Conservation (phyloP, 2,888 invertebrate species). For the Protonemura montana region DNA sequence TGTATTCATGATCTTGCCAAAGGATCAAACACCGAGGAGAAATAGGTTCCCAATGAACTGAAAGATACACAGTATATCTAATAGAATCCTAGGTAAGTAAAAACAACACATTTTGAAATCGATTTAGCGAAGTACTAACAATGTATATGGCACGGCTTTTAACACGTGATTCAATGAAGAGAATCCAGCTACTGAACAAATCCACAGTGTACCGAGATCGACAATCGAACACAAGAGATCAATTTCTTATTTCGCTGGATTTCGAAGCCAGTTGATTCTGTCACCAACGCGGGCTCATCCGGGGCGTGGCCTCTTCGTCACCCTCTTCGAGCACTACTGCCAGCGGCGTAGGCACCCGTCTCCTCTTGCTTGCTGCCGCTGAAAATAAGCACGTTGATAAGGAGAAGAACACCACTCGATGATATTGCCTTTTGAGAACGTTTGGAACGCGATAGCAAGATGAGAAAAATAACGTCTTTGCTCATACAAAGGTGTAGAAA, state of each 20-base stretch:
- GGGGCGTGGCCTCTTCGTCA: background rate
- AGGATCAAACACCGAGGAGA: background rate
- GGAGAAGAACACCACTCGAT: background rate
- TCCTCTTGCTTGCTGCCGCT: background rate
- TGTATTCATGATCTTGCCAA: background rate
- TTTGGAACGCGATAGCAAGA: background rate
- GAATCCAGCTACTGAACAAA: too few relatives aligned
- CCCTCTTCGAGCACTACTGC: background rate
- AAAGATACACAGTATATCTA: background rate
- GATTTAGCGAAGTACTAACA: too few relatives aligned
- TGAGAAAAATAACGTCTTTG: background rate
- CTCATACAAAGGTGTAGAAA: background rate
- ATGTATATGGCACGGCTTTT: too few relatives aligned
- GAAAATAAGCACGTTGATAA: background rate
- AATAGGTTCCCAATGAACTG: background rate
- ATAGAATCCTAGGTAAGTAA: background rate
- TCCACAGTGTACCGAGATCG: too few relatives aligned
- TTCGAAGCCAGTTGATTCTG: background rate
- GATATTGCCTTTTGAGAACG: background rate
- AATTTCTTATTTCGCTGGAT: too few relatives aligned
- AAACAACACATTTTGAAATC: background rate
- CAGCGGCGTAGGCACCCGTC: background rate
- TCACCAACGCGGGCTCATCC: background rate
- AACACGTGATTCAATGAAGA: too few relatives aligned
- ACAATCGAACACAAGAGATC: too few relatives aligned